Evolutionary conservation across 2,888 invertebrate genomes (phyloP), one percentile per base, ranked within the genome.

Genomic region (Trichacis sp.): DNA sequence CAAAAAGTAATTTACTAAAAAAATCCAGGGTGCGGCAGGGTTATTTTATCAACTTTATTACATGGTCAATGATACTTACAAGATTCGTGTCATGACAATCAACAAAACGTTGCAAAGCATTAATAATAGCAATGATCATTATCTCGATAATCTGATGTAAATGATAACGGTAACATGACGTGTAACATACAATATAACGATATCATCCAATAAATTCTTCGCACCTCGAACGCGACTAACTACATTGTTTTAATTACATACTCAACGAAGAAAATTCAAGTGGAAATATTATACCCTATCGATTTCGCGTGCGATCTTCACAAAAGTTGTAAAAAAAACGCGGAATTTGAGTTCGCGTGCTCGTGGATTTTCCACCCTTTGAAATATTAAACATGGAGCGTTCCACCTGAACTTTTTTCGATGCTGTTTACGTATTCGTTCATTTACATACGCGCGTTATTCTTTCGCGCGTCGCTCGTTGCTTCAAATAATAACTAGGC

Each of bases 61-160:
- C 65, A 65, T 49, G 62, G 59, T 59, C 51, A 53, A 47, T 63
- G 63, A 59, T 63, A 58, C 60, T 65, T 65, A 60, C 63, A 65
- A 51, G 54, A 59, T 40, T 20, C 17, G 24, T 9, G 36, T 24
- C 38, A 59, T 79, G 82, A 82, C 81, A 81, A 80, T 76, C 77
- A 81, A 82, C 78, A 79, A 71, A 83, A 81, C 81, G 73, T 77
- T 76, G 79, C 79, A 77, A 83, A 83, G 82, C 82, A 80, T 81
- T 50, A 48, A 51, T 54, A 54, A 64, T 58, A 20, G 50, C 42
- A 60, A 48, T 47, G 76, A 77, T 78, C 69, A 69, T 77, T 71
- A 74, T 75, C 74, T 33, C 74, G 76, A 69, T 50, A 64, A 69
- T 43, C 19, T 43, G 19, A 12, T 19, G 11, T 43, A 17, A 42